A percentile compares a stretch with the other conserved stretches of the same genome.
These are phyloP conservation scores for Meliscaeva auricollis DNA, from an alignment of 2,888 invertebrate species.

Conservation along the genomic window DNA sequence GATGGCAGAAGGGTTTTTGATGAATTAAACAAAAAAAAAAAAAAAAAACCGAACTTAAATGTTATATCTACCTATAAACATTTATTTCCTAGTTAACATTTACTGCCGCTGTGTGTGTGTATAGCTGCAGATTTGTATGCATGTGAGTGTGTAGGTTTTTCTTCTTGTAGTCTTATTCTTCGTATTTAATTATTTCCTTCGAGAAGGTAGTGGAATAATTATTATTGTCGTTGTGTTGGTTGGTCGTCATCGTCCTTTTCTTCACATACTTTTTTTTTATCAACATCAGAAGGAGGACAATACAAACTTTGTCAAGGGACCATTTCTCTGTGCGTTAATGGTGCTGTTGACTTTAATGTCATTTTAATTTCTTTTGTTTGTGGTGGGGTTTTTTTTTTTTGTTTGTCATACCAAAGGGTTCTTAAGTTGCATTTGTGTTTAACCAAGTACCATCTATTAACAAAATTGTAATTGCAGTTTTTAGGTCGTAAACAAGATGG, in stretches of 20 bases:
- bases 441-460: slow-evolving; percentile 64
- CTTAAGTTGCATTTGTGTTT: slow-evolving; percentile 54
- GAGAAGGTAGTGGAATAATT: background rate
- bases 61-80: background rate
- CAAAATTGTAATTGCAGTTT: slow-evolving; percentile 71
- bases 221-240: background rate
- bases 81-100: background rate
- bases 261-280: background rate
- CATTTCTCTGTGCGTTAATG: slow-evolving; percentile 66
- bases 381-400: background rate
- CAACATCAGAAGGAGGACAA: slow-evolving; percentile 47
- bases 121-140: background rate
- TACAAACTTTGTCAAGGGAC: slow-evolving; percentile 50
- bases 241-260: background rate
- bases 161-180: slow-evolving; percentile 18
- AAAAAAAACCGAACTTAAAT: background rate
- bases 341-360: slow-evolving; percentile 72
- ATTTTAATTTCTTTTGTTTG: slow-evolving; percentile 72
- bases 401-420: slow-evolving; percentile 52
- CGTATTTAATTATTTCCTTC: slow-evolving; percentile 35
- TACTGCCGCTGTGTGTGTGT: background rate
- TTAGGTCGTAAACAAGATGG: slow-evolving; percentile 67
- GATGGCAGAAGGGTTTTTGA: slow-evolving; percentile 32
- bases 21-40: slow-evolving; percentile 3
- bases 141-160: slow-evolving; percentile 41